Evolutionary conservation across 2,888 invertebrate genomes (phyloP), one percentile per base, ranked within the genome.

Genomic region (Protonemura montana): DNA sequence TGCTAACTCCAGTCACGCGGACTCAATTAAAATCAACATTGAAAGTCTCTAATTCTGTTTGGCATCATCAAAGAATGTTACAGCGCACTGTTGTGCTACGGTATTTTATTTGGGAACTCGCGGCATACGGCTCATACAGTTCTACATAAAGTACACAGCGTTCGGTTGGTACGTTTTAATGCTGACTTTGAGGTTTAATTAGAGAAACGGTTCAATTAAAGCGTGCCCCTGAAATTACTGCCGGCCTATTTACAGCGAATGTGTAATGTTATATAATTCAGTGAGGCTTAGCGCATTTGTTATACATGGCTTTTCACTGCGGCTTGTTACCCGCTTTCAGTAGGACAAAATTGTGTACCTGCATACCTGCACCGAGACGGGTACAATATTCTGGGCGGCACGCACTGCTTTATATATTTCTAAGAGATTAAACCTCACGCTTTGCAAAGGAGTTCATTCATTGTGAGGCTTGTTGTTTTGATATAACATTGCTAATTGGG

Each of bases 111-210:
- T 59, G 2, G 21, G 59, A 59, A 59, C 59, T 2, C 1, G n/a
- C n/a, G n/a, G n/a, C 35, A 35, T 35, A 35, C 59, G 7, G 7
- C 59, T 59, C n/a, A 13, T 13, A 59, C 21, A 3, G 13, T 21
- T 59, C 13, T 35, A 59, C 21, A 59, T 7, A 59, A 13, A 3
- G 13, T 21, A 59, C 13, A 59, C 21, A 21, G 59, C 13, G 59
- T 59, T 59, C 59, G 21, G n/a, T 35, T 35, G 35, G 80, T 80
- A 80, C 5, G n/a, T 80, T 28, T 28, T 81, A 81, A 30, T 81
- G 28, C 30, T 81, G 81, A 28, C 81, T 81, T 81, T 81, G 81
- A 81, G 81, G 81, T 81, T 81, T 27, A 81, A 81, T 81, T 81
- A 29, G 81, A 29, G 81, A 30, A 27, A n/a, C 29, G 28, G 10